phyloP scores from a whole-genome alignment of 2,113 vertebrate species.

The Cygnus buccinator region DNA sequence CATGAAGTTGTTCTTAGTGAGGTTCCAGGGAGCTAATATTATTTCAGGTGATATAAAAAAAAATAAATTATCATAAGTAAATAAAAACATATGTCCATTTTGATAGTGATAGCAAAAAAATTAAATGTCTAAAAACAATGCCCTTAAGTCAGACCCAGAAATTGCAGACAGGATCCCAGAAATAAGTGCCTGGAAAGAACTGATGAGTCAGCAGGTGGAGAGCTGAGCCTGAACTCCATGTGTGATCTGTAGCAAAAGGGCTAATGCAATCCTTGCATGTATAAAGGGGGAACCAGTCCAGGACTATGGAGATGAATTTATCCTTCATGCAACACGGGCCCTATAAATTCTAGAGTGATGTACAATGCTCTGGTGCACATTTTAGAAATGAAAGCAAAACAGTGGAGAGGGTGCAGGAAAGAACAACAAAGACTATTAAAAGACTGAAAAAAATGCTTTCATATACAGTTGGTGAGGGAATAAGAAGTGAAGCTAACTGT shows the following conservation, averaged over 20 bases:
- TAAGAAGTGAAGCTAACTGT: background rate
- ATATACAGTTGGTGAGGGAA: background rate
- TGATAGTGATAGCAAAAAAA: background rate
- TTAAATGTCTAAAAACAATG: background rate
- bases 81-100: background rate
- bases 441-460: background rate
- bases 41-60: background rate
- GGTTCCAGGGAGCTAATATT: background rate
- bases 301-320: background rate
- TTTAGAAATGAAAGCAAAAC: background rate
- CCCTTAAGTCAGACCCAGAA: background rate
- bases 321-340: background rate
- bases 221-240: background rate
- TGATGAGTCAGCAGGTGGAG: background rate
- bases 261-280: background rate
- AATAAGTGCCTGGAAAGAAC: background rate
- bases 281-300: background rate
- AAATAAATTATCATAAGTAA: background rate
- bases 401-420: background rate
- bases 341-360: background rate
- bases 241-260: background rate
- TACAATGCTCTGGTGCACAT: rapidly evolving
- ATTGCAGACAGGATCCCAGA: background rate
- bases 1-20: background rate
- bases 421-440: background rate